phyloP scores from a whole-genome alignment of 1,140 invertebrate genomes.

The Drosophila gunungcola region DNA sequence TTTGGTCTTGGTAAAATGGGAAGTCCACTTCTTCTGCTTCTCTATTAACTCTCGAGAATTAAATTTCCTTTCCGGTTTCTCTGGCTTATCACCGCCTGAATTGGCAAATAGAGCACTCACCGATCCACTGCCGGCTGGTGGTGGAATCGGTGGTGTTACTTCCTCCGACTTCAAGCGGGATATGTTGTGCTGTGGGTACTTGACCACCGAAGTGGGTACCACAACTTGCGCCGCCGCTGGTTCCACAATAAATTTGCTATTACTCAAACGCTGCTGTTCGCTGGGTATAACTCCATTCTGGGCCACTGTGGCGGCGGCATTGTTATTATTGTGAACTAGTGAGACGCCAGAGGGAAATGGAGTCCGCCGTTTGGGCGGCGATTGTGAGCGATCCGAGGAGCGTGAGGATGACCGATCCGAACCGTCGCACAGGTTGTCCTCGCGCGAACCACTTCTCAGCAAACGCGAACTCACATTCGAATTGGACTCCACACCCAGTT shows the following conservation, averaged over 20 bases:
- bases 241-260: conserved; percentile 76
- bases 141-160: conserved; percentile 27
- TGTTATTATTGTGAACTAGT: conserved; percentile 67
- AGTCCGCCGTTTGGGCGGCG: conserved; percentile 79
- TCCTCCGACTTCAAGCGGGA: conserved; percentile 85
- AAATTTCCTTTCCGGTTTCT: conserved; percentile 92
- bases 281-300: conserved; percentile 22
- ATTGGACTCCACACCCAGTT: conserved; percentile 90
- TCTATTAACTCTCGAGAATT: conserved; percentile 94
- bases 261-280: conserved; percentile 60
- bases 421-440: conserved; percentile 80
- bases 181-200: conserved; percentile 74
- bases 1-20: conserved; percentile 92
- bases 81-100: conserved; percentile 86
- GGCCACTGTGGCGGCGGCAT: conserved; percentile 21
- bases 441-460: conserved; percentile 75
- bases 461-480: conserved; percentile 85
- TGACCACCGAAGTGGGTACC: conserved; percentile 21
- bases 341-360: conserved; percentile 78
- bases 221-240: conserved; percentile 24
- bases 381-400: conserved; percentile 80
- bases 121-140: conserved; percentile 38
- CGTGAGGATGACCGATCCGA: conserved; percentile 79
- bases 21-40: conserved; percentile 95
- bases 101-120: conserved; percentile 65